phyloP scores from a whole-genome alignment of 2,888 invertebrate species.

The Sycophila texana region DNA sequence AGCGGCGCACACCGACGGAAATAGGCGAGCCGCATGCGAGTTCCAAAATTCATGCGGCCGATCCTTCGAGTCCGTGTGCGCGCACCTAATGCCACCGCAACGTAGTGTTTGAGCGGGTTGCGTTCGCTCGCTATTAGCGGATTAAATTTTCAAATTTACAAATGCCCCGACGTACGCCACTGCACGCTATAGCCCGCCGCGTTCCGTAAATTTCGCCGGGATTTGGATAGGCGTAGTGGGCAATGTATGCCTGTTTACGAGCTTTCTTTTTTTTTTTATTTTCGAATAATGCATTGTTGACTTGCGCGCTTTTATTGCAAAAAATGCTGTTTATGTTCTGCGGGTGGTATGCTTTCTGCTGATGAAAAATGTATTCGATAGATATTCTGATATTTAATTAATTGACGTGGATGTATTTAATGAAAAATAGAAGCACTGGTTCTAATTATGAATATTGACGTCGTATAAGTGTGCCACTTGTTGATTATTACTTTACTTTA shows the following conservation, averaged over 20 bases:
- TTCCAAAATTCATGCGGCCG: conserved; percentile 19
- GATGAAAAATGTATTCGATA: too few relatives aligned
- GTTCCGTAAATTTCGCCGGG: background rate
- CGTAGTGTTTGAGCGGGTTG: conserved; percentile 11
- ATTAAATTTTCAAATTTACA: conserved; percentile 45
- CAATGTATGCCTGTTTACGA: conserved; percentile 1
- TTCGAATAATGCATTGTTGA: background rate
- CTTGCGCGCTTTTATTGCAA: too few relatives aligned
- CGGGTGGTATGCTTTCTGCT: too few relatives aligned
- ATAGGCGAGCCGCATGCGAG: conserved; percentile 19
- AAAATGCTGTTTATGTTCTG: too few relatives aligned
- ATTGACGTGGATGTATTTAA: too few relatives aligned
- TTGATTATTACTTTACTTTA: too few relatives aligned
- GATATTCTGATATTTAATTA: too few relatives aligned
- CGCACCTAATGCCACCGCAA: conserved; percentile 4
- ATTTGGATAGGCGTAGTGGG: background rate
- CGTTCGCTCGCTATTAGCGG: conserved; percentile 34
- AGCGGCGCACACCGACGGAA: conserved; percentile 29
- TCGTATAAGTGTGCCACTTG: too few relatives aligned
- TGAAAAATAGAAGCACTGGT: too few relatives aligned
- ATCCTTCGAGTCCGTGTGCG: background rate
- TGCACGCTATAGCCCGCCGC: background rate
- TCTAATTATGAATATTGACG: too few relatives aligned
- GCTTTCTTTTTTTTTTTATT: background rate
- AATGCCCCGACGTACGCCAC: conserved; percentile 5